Evolutionary conservation across 2,113 vertebrate genomes (phyloP), one percentile per base, ranked within the genome.

Genomic region (Nesogale talazaci): DNA sequence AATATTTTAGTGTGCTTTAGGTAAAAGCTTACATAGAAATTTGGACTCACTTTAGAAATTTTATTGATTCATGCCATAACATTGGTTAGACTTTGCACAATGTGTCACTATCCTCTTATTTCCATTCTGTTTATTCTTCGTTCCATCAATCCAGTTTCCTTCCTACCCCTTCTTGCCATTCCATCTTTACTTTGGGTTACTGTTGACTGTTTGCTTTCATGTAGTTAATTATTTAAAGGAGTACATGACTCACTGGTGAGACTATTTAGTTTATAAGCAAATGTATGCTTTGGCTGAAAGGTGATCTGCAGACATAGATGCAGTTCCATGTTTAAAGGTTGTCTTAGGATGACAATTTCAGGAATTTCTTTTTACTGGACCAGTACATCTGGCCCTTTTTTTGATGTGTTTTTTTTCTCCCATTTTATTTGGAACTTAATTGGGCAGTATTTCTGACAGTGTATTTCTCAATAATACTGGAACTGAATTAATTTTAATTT

Each of bases 371-470:
- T 23, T 63, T 61, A 25, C 9, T 25, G 6, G 23, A 25, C 5
- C 61, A 63, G 22, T 63, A 63, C 7, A 8, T 63, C 61, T 63
- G 61, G 61, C 61, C 61, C 7, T 25, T 63, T 63, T 59, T 15
- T 10, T 7, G 8, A 11, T 46, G 10, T 10, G 42, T 46, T 7
- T 59, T 59, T 59, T 59, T 20, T 20, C 14, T 15, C 57, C 6
- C 57, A 59, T 61, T 61, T 90, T 72, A 78, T 57, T 89, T 93
- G n/a, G 23, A 22, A 63, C 61, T 3, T 22, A 52, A 72, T 31
- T 85, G n/a, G 59, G 27, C 52, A 83, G 65, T 89, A 87, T 92
- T 91, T 42, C 77, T 93, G 76, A 36, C 63, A 80, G 61, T 92
- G 23, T 22, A 6, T 89, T 78, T 61, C 29, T 80, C 79, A 79